A percentile compares a stretch with the other conserved stretches of the same genome.
Evolutionary conservation across 2,113 vertebrate species (phyloP).

Genomic region (Archilochus colubris): DNA sequence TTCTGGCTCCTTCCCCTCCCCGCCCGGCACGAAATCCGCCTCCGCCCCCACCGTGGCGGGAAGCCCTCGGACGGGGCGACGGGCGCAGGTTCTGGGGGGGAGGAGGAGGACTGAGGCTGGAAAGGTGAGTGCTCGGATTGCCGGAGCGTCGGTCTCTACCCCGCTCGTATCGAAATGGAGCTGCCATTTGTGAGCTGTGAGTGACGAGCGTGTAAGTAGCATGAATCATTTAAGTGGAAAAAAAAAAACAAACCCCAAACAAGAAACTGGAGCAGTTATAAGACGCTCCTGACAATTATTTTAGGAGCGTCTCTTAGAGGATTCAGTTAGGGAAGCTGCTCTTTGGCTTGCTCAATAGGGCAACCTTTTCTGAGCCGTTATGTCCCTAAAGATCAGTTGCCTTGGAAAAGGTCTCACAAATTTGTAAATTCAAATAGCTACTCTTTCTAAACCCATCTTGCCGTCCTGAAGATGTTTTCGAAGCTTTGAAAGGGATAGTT

Average conservation of each 20-base stretch:
- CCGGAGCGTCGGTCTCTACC: conserved; percentile 45
- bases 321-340: conserved; percentile 1
- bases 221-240: conserved; percentile 50
- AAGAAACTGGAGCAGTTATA: conserved; percentile 31
- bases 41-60: neutral
- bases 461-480: neutral
- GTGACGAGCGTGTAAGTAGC: conserved; percentile 63
- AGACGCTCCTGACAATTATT: conserved; percentile 35
- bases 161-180: conserved; percentile 60
- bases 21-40: neutral
- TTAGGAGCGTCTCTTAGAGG: conserved; percentile 37
- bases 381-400: neutral
- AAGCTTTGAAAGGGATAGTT: conserved; percentile 18
- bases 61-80: neutral
- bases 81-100: neutral
- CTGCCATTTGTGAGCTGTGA: conserved; percentile 77
- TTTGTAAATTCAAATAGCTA: conserved; percentile 23
- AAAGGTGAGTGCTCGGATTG: conserved; percentile 68
- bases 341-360: neutral
- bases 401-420: neutral
- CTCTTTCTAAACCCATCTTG: neutral
- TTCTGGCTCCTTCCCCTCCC: neutral
- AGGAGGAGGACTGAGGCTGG: neutral
- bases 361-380: conserved; percentile 23
- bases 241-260: neutral